A percentile compares a stretch with the other conserved stretches of the same genome.
Evolutionary conservation across 2,797 vertebrate species (phyloP).

Genomic region (Pseudochirops cupreus): DNA sequence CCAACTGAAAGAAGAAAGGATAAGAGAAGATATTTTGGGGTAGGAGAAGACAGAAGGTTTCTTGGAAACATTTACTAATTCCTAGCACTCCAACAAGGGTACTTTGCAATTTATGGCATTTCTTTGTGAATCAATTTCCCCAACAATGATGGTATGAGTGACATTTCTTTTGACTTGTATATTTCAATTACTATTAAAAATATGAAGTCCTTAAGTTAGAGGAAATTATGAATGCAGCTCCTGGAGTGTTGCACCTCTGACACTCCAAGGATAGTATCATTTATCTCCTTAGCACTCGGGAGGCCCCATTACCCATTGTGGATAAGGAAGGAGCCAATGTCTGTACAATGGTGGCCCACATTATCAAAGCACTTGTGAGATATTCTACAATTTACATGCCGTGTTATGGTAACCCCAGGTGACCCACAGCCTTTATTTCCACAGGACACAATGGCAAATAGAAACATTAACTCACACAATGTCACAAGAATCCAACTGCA

Average conservation of each 20-base stretch:
- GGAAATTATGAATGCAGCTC: conserved; percentile 78
- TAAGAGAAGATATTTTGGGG: conserved; percentile 62
- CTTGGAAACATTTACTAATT: conserved; percentile 67
- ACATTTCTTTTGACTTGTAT: conserved; percentile 74
- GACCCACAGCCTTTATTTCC: conserved; percentile 84
- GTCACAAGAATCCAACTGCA: conserved; percentile 80
- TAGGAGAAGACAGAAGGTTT: conserved; percentile 54
- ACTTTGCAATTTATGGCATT: conserved; percentile 73
- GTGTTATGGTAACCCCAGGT: conserved; percentile 77
- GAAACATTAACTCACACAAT: conserved; percentile 80
- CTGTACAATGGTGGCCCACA: conserved; percentile 78
- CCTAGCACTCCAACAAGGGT: conserved; percentile 68
- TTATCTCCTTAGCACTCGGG: conserved; percentile 74
- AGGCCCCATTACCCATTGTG: conserved; percentile 65
- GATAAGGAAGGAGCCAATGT: conserved; percentile 66
- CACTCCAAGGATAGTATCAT: conserved; percentile 66
- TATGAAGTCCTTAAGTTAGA: conserved; percentile 72
- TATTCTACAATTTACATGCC: conserved; percentile 72
- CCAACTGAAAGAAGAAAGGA: conserved; percentile 64
- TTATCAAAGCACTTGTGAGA: conserved; percentile 78
- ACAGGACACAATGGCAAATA: conserved; percentile 80
- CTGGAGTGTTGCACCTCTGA: conserved; percentile 76
- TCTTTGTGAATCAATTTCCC: conserved; percentile 67
- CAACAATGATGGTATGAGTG: conserved; percentile 73
- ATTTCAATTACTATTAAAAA: conserved; percentile 79